Evolutionary conservation across 2,888 invertebrate genomes (phyloP), one percentile per base, ranked within the genome.

Genomic region (Pachydiplax longipennis): DNA sequence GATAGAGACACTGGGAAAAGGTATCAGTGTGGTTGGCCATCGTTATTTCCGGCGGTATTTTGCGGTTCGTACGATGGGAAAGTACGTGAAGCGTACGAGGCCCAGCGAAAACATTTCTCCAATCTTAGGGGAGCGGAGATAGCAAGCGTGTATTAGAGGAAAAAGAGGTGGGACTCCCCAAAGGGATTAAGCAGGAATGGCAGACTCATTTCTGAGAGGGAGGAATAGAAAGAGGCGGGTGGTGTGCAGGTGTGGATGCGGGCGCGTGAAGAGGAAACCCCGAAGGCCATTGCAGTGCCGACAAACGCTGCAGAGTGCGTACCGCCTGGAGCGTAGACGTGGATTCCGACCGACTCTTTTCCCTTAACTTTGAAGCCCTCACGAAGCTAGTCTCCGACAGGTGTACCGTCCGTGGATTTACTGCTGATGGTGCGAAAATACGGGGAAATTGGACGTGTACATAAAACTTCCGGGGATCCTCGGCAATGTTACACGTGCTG

Each of bases 151-250:
- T 73, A 31, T 22, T 25, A 25, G 65, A 65, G 65, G 61, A 15
- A 44, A 22, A n/a, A 31, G 73, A 13, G 8, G 73, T 73, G 73
- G 81, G 37, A 15, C n/a, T 81, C 81, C 15, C 40, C 2, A 13
- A 82, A 82, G 82, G 73, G 82, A 82, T 82, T 82, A 82, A 82
- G 13, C 48, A 82, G n/a, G 53, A 48, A 82, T 82, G 48, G 82
- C 25, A 48, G 6, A 48, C 48, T 48, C 82, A 53, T 48, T 82
- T 82, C n/a, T 81, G 81, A 40, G 81, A 48, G 40, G 81, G 44
- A 15, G 53, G 53, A 53, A 53, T 53, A 18, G 44, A 48, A 82
- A 82, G 31, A 48, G 48, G 82, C 25, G 44, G 48, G 48, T 18
- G n/a, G n/a, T 81, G 48, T 15, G n/a, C n/a, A 82, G 82, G 82